Evolutionary conservation across 2,113 vertebrate genomes (phyloP).

Genomic region (Pelecanoides urinatrix): DNA sequence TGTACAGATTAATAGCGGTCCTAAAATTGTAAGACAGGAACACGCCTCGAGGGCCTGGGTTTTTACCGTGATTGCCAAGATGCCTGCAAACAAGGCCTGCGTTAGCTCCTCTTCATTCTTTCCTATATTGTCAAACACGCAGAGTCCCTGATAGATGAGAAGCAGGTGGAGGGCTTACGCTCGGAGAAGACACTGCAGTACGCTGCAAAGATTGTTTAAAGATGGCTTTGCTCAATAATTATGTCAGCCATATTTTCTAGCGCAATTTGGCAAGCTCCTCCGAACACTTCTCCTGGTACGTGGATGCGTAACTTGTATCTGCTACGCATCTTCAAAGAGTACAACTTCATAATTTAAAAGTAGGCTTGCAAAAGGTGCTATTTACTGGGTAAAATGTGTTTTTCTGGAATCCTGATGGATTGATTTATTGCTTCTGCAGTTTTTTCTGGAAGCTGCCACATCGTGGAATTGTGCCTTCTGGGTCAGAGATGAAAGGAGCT

Average conservation of each 20-base stretch:
- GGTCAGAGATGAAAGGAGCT: constrained; percentile 48
- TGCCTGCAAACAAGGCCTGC: neutral
- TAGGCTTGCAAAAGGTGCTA: neutral
- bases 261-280: neutral
- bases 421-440: neutral
- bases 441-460: neutral
- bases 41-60: neutral
- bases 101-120: neutral
- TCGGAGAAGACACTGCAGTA: neutral
- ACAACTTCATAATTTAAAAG: neutral
- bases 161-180: neutral
- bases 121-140: accelerated
- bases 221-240: neutral
- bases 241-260: neutral
- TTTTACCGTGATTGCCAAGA: neutral
- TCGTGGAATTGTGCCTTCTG: constrained; percentile 8
- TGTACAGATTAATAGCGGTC: neutral
- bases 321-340: neutral
- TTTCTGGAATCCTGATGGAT: neutral
- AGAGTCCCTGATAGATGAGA: neutral
- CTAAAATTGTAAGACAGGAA: neutral
- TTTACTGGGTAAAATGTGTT: neutral
- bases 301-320: accelerated
- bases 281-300: accelerated
- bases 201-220: neutral